Base-by-base conservation (phyloP, 2,797 vertebrate genomes). In the Sebastes steindachneri region DNA sequence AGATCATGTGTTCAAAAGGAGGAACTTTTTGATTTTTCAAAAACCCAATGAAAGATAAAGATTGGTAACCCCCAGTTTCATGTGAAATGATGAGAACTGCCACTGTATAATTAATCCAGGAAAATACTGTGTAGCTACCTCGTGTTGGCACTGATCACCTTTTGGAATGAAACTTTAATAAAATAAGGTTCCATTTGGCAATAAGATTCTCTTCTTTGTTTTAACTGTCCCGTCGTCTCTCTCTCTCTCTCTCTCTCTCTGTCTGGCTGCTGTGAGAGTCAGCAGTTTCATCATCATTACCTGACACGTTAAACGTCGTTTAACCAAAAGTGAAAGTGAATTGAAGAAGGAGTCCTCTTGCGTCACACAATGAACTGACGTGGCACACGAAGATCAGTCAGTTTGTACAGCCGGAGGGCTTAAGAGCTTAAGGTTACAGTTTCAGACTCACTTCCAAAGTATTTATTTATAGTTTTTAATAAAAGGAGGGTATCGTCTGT, bases 251-350 rank as follows among this genome's bases (percentile, higher is more conserved):
- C 21, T 5, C 31, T 12, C 19, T 31, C 17, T 35, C 8, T 53
- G 19, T 8, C 54, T 15, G 53, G 12, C 11, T 37, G 15, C 58
- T 2, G 4, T 71, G 19, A 73, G 60, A 77, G 41, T 79, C 67
- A 77, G 64, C 48, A 51, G 91, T 92, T 91, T 92, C 87, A 62
- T 92, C 88, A 88, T 82, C 89, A 28, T 63, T 45, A 28, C 17
- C 41, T 41, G 33, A 4, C 25, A 57, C 2, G 9, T 54, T 35
- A 33, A 63, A 55, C 3, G 6, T 5, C 21, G 21, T 48, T 63
- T 17, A 79, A 84, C 51, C 79, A 83, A 87, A 92, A 92, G 86
- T 86, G 90, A 94, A 94, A 92, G 86, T 81, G 23, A 53, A 11
- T 11, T 33, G n/a, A 60, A 53, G n/a, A 60, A 53, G 25, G 5